These are phyloP conservation scores for Drosophila sechellia DNA, from an alignment of 1,140 invertebrate species.

Conservation along the genomic window DNA sequence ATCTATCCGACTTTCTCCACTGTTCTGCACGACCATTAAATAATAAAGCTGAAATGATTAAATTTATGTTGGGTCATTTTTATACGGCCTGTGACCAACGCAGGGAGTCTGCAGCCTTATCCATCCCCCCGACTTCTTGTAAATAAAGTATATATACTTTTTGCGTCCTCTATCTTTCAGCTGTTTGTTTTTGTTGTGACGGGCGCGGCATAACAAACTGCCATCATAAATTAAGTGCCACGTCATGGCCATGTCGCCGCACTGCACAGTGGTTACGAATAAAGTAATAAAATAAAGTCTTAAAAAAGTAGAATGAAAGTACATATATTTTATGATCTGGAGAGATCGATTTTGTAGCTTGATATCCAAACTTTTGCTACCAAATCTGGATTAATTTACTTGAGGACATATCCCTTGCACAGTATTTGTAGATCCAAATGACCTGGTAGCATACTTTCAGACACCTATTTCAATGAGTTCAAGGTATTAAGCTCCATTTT, in stretches of 20 bases:
- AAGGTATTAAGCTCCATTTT: too few relatives aligned
- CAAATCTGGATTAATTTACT: too few relatives aligned
- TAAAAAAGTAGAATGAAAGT: neutral
- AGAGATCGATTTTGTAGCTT: too few relatives aligned
- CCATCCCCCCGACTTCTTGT: constrained; percentile 11
- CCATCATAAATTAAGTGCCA: constrained; percentile 82
- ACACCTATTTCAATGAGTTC: too few relatives aligned
- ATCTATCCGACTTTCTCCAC: constrained; percentile 8
- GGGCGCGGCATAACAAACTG: constrained; percentile 83
- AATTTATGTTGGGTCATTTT: constrained; percentile 84
- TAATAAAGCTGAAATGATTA: constrained; percentile 84
- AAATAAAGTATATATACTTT: constrained; percentile 17
- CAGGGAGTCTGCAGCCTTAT: constrained; percentile 9
- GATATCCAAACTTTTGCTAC: too few relatives aligned
- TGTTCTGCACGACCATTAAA: constrained; percentile 63
- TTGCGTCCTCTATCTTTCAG: constrained; percentile 65
- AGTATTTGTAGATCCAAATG: too few relatives aligned
- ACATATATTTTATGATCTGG: too few relatives aligned
- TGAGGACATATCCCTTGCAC: too few relatives aligned
- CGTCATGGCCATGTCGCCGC: constrained; percentile 69
- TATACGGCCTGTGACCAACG: constrained; percentile 46
- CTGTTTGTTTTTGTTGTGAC: constrained; percentile 81
- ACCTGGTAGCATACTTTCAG: too few relatives aligned
- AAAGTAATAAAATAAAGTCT: neutral
- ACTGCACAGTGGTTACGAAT: constrained; percentile 31